phyloP scores from a whole-genome alignment of 2,113 vertebrate genomes.

The Apteryx owenii region DNA sequence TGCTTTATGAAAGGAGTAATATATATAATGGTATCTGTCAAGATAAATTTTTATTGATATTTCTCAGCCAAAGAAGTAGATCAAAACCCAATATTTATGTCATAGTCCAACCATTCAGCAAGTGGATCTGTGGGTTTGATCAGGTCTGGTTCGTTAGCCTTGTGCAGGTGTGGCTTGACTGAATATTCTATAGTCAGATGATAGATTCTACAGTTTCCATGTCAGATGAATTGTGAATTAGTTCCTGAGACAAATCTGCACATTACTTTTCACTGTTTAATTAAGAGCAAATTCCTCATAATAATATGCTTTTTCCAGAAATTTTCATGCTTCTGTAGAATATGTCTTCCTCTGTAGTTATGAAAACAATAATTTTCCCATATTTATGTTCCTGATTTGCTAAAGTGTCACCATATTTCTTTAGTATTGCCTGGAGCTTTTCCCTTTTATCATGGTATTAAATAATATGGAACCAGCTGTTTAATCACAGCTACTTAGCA shows the following conservation, averaged over 20 bases:
- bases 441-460: background rate
- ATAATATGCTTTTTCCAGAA: background rate
- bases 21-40: too few species aligned
- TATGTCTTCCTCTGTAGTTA: background rate
- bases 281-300: background rate
- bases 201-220: background rate
- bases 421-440: background rate
- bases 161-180: background rate
- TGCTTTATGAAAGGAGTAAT: too few species aligned
- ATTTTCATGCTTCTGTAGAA: background rate
- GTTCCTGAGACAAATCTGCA: background rate
- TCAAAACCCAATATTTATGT: background rate
- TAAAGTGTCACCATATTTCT: background rate
- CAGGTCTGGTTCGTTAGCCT: background rate
- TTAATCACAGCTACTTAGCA: background rate
- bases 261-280: background rate
- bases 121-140: background rate
- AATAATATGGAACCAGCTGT: background rate
- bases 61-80: background rate
- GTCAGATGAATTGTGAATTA: background rate
- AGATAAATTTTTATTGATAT: background rate
- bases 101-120: background rate
- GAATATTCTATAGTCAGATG: background rate
- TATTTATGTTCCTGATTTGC: background rate
- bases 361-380: background rate